Percentiles rank a stretch among this genome's conserved stretches.
Evolutionary conservation across 2,888 invertebrate genomes (phyloP).

Genomic region (Eupithecia insigniata): DNA sequence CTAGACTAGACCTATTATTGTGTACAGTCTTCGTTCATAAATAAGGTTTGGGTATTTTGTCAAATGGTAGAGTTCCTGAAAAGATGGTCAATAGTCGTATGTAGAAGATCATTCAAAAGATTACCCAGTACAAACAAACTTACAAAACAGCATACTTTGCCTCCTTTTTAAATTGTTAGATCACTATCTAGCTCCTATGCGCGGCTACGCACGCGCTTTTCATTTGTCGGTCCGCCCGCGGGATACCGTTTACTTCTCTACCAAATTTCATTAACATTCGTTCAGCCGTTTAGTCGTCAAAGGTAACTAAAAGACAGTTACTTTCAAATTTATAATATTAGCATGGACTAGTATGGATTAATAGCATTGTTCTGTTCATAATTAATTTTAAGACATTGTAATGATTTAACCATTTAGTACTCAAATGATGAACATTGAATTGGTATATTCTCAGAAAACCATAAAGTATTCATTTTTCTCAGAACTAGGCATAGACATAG

Average conservation of each 20-base stretch:
- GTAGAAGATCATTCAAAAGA: background rate
- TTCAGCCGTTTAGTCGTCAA: too few relatives aligned
- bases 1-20: too few relatives aligned
- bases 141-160: background rate
- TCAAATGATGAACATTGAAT: background rate
- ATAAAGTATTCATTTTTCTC: slow-evolving; percentile 13
- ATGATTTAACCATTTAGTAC: slow-evolving; percentile 1
- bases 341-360: too few relatives aligned
- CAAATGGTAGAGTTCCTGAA: background rate
- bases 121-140: background rate
- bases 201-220: too few relatives aligned
- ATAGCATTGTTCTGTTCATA: background rate
- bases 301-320: too few relatives aligned
- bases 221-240: too few relatives aligned
- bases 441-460: slow-evolving; percentile 10
- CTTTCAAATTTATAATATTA: too few relatives aligned
- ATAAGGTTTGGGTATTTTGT: background rate
- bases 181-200: too few relatives aligned
- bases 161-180: background rate
- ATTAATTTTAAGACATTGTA: background rate
- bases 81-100: background rate
- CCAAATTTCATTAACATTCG: too few relatives aligned
- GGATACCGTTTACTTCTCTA: too few relatives aligned
- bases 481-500: slow-evolving; percentile 1
- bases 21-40: background rate